These are phyloP conservation scores for Cancer borealis DNA, from an alignment of 2,888 invertebrate species.

Conservation along the genomic window DNA sequence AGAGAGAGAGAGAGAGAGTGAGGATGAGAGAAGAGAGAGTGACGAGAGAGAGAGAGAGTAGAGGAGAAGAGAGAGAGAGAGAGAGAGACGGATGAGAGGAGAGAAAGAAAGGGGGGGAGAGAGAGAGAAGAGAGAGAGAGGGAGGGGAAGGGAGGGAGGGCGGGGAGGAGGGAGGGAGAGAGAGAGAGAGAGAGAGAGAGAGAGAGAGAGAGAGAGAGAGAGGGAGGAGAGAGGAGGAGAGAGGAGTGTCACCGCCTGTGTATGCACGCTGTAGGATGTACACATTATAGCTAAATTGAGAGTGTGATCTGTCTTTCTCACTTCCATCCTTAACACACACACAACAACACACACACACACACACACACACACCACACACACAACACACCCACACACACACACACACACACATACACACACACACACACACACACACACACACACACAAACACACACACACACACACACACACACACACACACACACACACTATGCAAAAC, in stretches of 20 bases:
- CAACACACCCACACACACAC: not conserved
- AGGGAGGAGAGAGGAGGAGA: slow-evolving; percentile 16
- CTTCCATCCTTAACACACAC: no score
- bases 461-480: not conserved
- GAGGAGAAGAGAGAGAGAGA: not conserved
- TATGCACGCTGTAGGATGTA: not conserved
- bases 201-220: not conserved
- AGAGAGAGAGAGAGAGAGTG: not conserved
- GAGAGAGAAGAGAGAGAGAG: not conserved
- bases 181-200: not conserved
- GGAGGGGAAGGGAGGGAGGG: no score
- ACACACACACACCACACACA: slow-evolving; percentile 44
- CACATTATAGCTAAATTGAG: not conserved
- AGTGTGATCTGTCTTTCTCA: not conserved
- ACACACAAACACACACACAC: slow-evolving; percentile 41
- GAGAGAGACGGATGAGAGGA: not conserved
- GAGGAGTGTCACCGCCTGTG: not conserved
- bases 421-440: slow-evolving; percentile 45
- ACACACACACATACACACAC: not conserved
- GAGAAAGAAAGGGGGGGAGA: not conserved
- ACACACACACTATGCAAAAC: no score
- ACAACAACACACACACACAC: slow-evolving; percentile 27
- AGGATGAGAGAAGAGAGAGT: slow-evolving; percentile 21
- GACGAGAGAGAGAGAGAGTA: not conserved
- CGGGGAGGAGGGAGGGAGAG: not conserved